Evolutionary conservation across 2,113 vertebrate genomes (phyloP).

Genomic region (Upupa epops): DNA sequence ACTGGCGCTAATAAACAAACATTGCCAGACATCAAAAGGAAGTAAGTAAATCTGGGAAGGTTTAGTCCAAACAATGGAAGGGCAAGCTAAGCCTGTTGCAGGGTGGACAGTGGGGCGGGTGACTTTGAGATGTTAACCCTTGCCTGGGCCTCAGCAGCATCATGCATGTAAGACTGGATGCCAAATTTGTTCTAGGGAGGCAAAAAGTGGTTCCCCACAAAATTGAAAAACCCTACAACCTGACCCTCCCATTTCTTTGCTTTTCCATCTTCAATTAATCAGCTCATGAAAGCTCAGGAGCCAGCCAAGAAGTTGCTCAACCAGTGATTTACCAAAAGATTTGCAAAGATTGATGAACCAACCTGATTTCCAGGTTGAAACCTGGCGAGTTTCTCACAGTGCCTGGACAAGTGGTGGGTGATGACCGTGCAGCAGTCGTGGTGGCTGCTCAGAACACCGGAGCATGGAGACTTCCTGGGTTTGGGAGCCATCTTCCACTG

Average conservation of each 20-base stretch:
- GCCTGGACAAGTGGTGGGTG: neutral
- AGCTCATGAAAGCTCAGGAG: neutral
- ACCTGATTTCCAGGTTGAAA: neutral
- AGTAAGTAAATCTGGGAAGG: slow-evolving; percentile 73
- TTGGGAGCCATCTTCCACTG: neutral
- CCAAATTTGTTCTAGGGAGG: neutral
- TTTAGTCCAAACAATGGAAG: slow-evolving; percentile 74
- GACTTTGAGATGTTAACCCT: slow-evolving; percentile 70
- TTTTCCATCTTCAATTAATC: neutral
- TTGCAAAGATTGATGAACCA: neutral
- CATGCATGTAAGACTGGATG: neutral
- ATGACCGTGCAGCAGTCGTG: neutral
- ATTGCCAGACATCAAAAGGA: slow-evolving; percentile 77
- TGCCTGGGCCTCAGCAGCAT: neutral
- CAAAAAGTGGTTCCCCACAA: neutral
- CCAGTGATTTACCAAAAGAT: neutral
- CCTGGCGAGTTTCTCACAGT: neutral
- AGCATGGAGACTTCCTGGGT: neutral
- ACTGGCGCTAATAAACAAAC: slow-evolving; percentile 78
- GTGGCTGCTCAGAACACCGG: neutral
- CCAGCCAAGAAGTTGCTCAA: neutral
- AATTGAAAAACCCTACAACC: neutral
- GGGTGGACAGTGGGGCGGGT: slow-evolving; percentile 29
- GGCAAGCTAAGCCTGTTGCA: slow-evolving; percentile 59
- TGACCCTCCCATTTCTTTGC: neutral